Evolutionary conservation across 2,888 invertebrate genomes (phyloP).

Genomic region (Leptura quadrifasciata): DNA sequence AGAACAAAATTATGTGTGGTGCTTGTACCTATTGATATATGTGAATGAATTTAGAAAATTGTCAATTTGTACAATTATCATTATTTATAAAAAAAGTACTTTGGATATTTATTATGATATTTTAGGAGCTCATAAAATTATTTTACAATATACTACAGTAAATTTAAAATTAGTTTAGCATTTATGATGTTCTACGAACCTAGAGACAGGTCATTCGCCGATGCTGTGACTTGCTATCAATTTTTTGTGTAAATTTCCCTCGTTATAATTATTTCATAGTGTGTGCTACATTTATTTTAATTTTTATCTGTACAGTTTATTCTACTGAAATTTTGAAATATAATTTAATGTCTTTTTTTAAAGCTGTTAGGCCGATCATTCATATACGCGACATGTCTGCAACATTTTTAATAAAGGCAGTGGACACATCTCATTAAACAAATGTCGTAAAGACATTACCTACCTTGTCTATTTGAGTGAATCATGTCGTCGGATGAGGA

Average conservation of each 20-base stretch:
- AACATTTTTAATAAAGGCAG: no score
- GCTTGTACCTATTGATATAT: slow-evolving; percentile 24
- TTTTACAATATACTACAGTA: slow-evolving; percentile 6
- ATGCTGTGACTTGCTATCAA: no score
- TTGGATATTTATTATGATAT: slow-evolving; percentile 6
- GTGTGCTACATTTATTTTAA: neutral
- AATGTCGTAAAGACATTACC: no score
- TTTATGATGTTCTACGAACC: neutral
- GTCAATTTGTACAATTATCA: slow-evolving; percentile 34
- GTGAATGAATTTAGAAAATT: slow-evolving; percentile 28
- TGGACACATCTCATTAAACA: no score
- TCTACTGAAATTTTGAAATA: neutral
- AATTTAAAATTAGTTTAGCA: neutral
- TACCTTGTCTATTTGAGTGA: no score
- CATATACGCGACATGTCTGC: no score
- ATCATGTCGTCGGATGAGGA: no score
- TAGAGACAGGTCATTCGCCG: neutral
- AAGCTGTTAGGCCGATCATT: no score
- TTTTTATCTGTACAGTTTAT: neutral
- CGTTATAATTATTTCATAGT: neutral
- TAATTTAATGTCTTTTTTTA: neutral
- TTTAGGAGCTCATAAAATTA: neutral
- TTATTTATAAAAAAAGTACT: slow-evolving; percentile 6
- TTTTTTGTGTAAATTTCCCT: neutral
- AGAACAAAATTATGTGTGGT: slow-evolving; percentile 25